Percentiles rank a stretch among this genome's conserved stretches.
Conservation (phyloP, 2,113 vertebrate genomes). For the Mormoops blainvillei region DNA sequence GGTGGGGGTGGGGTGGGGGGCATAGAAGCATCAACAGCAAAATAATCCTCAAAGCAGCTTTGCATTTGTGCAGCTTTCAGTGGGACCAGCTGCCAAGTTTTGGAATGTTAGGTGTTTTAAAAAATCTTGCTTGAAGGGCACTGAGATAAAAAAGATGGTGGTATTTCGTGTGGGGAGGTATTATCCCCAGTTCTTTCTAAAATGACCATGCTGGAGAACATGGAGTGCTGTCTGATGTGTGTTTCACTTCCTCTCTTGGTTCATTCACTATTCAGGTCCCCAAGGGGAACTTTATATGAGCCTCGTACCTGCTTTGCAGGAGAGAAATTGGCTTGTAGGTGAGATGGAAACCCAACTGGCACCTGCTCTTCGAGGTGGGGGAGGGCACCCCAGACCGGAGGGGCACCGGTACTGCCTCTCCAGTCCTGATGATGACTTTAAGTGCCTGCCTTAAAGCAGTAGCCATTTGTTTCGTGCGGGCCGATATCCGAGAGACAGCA, state of each 20-base stretch:
- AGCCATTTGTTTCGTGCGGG: background rate
- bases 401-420: background rate
- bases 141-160: background rate
- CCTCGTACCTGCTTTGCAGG: background rate
- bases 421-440: background rate
- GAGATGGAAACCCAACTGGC: background rate
- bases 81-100: background rate
- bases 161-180: background rate
- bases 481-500: background rate
- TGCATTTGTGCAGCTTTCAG: background rate
- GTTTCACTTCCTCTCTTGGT: background rate
- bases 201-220: background rate
- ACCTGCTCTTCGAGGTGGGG: background rate
- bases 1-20: too few relatives aligned
- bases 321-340: background rate
- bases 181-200: background rate
- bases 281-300: background rate
- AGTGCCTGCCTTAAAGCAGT: background rate
- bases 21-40: background rate
- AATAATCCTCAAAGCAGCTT: conserved; percentile 3
- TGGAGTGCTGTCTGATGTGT: background rate
- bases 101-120: conserved; percentile 24
- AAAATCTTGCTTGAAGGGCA: conserved; percentile 32
- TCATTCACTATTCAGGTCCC: background rate
- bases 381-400: background rate